Percentiles rank a stretch among this genome's conserved stretches.
phyloP scores from a whole-genome alignment of 2,888 invertebrate genomes.

The Amitus sp. region DNA sequence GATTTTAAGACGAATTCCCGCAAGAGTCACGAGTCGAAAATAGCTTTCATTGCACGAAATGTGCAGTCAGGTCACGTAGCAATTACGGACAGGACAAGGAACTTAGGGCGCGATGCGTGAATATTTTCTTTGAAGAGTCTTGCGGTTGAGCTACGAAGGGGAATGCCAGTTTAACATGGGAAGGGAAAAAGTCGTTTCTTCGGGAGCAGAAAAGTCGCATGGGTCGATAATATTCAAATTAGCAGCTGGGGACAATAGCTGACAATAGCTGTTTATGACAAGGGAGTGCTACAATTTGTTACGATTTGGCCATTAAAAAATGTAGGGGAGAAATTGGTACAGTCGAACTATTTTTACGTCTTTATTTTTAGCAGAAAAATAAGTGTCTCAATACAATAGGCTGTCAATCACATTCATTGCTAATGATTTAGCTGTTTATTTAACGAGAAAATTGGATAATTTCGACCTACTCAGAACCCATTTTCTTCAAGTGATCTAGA shows the following conservation, averaged over 20 bases:
- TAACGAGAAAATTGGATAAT: no score
- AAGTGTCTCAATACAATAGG: no score
- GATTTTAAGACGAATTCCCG: no score
- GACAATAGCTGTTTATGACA: slow-evolving; percentile 33
- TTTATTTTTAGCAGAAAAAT: no score
- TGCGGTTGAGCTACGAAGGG: not conserved
- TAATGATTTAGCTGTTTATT: no score
- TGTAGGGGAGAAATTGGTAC: no score
- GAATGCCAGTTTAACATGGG: not conserved
- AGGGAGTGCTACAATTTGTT: slow-evolving; percentile 21
- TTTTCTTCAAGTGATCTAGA: no score
- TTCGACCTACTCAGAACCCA: no score
- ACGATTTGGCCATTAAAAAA: slow-evolving; percentile 20
- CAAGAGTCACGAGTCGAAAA: not conserved
- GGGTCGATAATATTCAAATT: slow-evolving; percentile 45
- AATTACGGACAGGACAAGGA: slow-evolving; percentile 3
- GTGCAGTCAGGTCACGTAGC: slow-evolving; percentile 6
- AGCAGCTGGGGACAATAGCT: no score
- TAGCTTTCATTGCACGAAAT: not conserved
- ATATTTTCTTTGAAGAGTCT: slow-evolving; percentile 7
- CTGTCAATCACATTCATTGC: no score
- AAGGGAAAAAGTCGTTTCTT: not conserved
- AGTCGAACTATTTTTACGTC: no score
- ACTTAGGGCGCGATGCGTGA: not conserved
- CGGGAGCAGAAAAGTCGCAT: slow-evolving; percentile 6